Percentiles rank a stretch among this genome's conserved stretches.
Conservation (phyloP, 2,113 vertebrate species). For the Neopipo cinnamomea region DNA sequence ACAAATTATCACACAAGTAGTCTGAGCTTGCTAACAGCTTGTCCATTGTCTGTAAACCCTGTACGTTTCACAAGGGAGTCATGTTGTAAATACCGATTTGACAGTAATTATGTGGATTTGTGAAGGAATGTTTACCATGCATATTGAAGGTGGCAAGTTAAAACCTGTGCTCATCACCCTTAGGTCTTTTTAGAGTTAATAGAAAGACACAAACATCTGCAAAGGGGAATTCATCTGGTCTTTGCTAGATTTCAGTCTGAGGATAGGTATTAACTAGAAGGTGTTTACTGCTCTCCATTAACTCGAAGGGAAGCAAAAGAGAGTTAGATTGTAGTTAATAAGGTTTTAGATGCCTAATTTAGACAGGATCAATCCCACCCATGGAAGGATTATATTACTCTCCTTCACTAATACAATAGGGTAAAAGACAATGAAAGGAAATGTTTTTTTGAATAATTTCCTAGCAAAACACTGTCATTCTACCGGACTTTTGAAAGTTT, state of each 20-base stretch:
- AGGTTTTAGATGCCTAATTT: not conserved
- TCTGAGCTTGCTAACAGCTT: constrained; percentile 3
- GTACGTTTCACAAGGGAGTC: constrained; percentile 1
- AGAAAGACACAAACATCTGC: not conserved
- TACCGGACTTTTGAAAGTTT: not conserved
- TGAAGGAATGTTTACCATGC: constrained; percentile 40
- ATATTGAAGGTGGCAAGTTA: constrained; percentile 23
- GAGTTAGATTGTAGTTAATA: not conserved
- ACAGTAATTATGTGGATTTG: constrained; percentile 47
- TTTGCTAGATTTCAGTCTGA: not conserved
- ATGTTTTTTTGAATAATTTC: not conserved
- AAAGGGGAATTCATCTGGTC: not conserved
- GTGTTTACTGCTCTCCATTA: not conserved
- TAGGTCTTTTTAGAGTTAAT: constrained; percentile 32
- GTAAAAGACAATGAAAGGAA: not conserved
- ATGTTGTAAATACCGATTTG: constrained; percentile 18
- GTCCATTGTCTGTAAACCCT: constrained; percentile 13
- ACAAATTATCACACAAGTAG: not conserved
- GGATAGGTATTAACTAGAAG: not conserved
- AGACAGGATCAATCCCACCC: not conserved
- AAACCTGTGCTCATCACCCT: constrained; percentile 20
- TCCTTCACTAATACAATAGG: not conserved
- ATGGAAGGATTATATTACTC: not conserved
- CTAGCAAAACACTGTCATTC: not conserved
- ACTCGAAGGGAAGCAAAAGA: not conserved